Conservation (phyloP, 1,140 invertebrate species). For the Antheraea pernyi region DNA sequence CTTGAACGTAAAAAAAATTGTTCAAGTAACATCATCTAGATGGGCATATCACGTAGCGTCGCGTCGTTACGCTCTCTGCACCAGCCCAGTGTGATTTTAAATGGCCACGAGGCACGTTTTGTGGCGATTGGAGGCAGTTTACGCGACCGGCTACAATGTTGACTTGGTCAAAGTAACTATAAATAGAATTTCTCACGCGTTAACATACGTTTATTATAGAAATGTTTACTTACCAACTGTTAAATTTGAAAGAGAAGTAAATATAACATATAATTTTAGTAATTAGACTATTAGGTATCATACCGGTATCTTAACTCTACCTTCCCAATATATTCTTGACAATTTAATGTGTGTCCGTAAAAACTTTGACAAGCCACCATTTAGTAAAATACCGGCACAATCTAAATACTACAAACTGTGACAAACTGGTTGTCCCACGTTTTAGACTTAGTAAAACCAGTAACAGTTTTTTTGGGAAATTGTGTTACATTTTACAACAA, state of each 20-base stretch:
- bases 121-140: not conserved
- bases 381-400: too few relatives aligned
- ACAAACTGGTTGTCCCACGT: too few relatives aligned
- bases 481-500: too few relatives aligned
- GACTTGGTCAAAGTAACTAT: conserved; percentile 1
- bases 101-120: conserved; percentile 3
- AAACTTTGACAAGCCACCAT: too few relatives aligned
- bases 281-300: not conserved
- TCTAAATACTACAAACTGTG: too few relatives aligned
- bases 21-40: conserved; percentile 2
- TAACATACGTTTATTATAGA: not conserved
- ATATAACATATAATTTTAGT: not conserved
- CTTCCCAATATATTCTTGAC: too few relatives aligned
- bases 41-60: not conserved
- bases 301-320: too few relatives aligned
- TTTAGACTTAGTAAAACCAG: too few relatives aligned
- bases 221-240: not conserved
- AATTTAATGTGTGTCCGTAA: too few relatives aligned
- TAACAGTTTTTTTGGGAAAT: too few relatives aligned
- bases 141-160: not conserved
- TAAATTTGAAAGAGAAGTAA: not conserved
- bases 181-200: conserved; percentile 4
- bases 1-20: not conserved
- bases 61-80: not conserved
- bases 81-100: conserved; percentile 1